Evolutionary conservation across 1,140 invertebrate genomes (phyloP), one percentile per base, ranked within the genome.

Genomic region (Capitella teleta): DNA sequence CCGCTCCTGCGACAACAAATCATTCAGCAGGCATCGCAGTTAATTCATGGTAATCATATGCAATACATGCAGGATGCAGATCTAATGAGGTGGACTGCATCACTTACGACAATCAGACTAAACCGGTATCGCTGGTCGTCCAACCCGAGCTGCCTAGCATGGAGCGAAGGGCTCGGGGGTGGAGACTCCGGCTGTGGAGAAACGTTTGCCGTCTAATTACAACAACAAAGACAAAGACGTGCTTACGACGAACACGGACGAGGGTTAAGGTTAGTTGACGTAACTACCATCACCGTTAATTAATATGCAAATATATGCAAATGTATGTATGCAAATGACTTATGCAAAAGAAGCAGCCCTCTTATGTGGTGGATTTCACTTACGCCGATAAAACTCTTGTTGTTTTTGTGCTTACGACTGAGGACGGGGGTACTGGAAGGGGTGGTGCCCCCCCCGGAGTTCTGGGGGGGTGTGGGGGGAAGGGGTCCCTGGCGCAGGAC

Each of bases 361-460:
- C n/a, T n/a, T n/a, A n/a, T n/a, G n/a, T n/a, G n/a, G n/a, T n/a
- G n/a, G n/a, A n/a, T n/a, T n/a, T n/a, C 4, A 45, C 43, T 45
- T 45, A 45, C 43, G 26, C 43, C 43, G 19, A 45, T 45, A 25
- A 45, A 45, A 25, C 43, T 45, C 28, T 45, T 45, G 43, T 45
- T 45, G 21, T 16, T 49, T 40, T 64, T 65, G 60, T 66, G 66
- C 65, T 65, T 66, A 59, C 66, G 59, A 61, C 56, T 57, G 32
- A 64, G 52, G 53, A 67, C 55, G 30, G 61, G 66, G 21, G 57
- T 61, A 43, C 59, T 62, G 44, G 54, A 45, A 34, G 54, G 58
- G 34, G 55, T 56, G 47, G 57, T 50, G 52, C 25, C 49, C 55
- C 41, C n/a, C 53, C 48, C 28, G 51, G 55, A 34, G 19, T 21